These are phyloP conservation scores for Adoxophyes honmai DNA, from an alignment of 1,140 invertebrate genomes.

Conservation along the genomic window DNA sequence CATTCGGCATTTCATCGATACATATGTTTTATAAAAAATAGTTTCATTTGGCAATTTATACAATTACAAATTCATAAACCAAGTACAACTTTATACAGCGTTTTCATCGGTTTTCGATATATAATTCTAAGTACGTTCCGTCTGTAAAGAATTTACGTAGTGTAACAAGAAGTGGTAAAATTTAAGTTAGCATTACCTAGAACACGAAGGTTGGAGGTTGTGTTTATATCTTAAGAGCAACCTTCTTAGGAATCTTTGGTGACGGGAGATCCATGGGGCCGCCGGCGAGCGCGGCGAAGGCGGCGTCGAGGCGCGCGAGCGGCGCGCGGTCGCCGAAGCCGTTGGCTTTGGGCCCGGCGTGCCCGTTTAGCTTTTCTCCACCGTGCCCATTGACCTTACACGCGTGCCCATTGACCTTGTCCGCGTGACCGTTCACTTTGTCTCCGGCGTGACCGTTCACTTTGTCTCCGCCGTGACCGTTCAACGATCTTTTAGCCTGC, in stretches of 20 bases:
- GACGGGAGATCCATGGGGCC: slow-evolving; percentile 40
- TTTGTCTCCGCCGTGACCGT: slow-evolving; percentile 36
- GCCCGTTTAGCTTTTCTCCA: slow-evolving; percentile 27
- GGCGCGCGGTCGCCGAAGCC: slow-evolving; percentile 18
- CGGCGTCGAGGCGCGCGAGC: slow-evolving; percentile 23
- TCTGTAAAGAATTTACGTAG: neutral
- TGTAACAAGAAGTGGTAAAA: slow-evolving; percentile 54
- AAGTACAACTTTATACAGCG: slow-evolving; percentile 33
- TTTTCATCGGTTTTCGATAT: neutral
- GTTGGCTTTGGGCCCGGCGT: neutral
- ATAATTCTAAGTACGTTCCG: neutral
- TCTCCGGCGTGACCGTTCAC: slow-evolving; percentile 21
- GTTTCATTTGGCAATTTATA: slow-evolving; percentile 64
- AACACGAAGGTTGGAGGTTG: slow-evolving; percentile 22
- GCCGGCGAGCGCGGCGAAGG: slow-evolving; percentile 17
- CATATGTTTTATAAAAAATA: slow-evolving; percentile 47
- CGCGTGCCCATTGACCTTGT: slow-evolving; percentile 3
- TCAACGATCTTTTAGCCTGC: slow-evolving; percentile 48
- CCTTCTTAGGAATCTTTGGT: slow-evolving; percentile 66
- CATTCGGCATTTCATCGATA: slow-evolving; percentile 30
- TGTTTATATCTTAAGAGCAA: slow-evolving; percentile 60
- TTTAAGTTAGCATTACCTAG: slow-evolving; percentile 34
- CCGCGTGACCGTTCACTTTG: slow-evolving; percentile 20
- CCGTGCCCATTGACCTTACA: slow-evolving; percentile 22
- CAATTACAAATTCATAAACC: slow-evolving; percentile 31